phyloP scores from a whole-genome alignment of 2,888 invertebrate species.

The Diploptera punctata region DNA sequence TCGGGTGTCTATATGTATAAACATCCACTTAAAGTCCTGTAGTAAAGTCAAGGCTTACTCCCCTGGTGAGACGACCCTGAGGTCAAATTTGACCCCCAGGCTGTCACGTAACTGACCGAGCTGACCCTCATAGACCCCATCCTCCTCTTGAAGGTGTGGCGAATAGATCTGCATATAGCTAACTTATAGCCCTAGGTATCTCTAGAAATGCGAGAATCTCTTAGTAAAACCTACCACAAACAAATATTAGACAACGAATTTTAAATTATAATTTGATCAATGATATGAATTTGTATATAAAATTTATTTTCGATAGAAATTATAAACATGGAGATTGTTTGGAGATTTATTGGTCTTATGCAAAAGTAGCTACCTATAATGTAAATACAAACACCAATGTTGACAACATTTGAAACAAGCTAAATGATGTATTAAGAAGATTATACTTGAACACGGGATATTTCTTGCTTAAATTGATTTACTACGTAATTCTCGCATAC shows the following conservation, averaged over 20 bases:
- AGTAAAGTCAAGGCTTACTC: not conserved
- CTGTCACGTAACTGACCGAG: slow-evolving; percentile 25
- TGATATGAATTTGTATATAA: not conserved
- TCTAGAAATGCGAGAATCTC: not conserved
- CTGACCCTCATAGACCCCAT: slow-evolving; percentile 16
- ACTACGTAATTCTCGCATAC: too few relatives aligned
- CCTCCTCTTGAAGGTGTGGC: slow-evolving; percentile 22
- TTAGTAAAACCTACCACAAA: too few relatives aligned
- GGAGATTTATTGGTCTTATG: not conserved
- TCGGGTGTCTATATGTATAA: not conserved
- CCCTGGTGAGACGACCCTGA: slow-evolving; percentile 16
- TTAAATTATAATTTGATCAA: not conserved
- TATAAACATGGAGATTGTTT: not conserved
- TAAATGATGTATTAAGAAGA: not conserved
- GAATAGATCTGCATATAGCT: not conserved
- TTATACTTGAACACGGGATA: not conserved
- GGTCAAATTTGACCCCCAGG: slow-evolving; percentile 28
- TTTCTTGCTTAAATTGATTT: too few relatives aligned
- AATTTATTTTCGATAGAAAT: not conserved
- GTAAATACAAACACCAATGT: not conserved
- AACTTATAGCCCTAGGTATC: not conserved
- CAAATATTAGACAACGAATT: too few relatives aligned
- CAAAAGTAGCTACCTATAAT: not conserved
- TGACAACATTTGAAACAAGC: not conserved
- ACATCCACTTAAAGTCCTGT: not conserved